Conservation (phyloP, 2,888 invertebrate species). For the Coelopa pilipes region DNA sequence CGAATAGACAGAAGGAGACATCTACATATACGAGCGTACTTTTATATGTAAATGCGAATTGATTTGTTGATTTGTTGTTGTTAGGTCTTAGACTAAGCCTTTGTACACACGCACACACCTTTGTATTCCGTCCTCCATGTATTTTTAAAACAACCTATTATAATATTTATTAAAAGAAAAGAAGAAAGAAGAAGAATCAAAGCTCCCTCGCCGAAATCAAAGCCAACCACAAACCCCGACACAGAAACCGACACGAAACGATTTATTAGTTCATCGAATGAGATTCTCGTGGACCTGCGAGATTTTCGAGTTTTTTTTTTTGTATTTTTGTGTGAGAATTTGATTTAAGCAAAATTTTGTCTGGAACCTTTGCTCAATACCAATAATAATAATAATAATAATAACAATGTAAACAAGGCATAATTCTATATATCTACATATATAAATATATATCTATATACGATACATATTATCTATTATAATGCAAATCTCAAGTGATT, state of each 20-base stretch:
- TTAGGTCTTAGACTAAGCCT: slow-evolving; percentile 12
- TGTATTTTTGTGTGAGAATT: background rate
- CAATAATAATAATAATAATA: background rate
- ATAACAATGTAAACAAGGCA: slow-evolving; percentile 11
- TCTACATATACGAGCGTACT: slow-evolving; percentile 1
- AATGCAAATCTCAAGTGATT: slow-evolving; percentile 6
- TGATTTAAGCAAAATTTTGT: background rate
- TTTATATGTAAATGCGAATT: slow-evolving; percentile 1
- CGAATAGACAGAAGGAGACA: too few species aligned
- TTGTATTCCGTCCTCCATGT: too few species aligned
- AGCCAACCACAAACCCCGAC: background rate
- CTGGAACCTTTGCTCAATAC: background rate
- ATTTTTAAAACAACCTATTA: slow-evolving; percentile 10
- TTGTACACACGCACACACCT: background rate
- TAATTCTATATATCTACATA: background rate
- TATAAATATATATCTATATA: too few species aligned
- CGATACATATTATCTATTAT: background rate
- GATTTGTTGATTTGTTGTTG: slow-evolving; percentile 16
- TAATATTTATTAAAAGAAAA: slow-evolving; percentile 35
- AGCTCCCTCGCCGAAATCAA: too few species aligned
- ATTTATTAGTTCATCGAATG: background rate
- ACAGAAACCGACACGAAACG: too few species aligned
- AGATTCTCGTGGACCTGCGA: background rate
- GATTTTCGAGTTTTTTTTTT: background rate
- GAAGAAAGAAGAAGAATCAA: slow-evolving; percentile 20